Conservation (phyloP, 2,797 vertebrate genomes). For the Gobionotothen gibberifrons region DNA sequence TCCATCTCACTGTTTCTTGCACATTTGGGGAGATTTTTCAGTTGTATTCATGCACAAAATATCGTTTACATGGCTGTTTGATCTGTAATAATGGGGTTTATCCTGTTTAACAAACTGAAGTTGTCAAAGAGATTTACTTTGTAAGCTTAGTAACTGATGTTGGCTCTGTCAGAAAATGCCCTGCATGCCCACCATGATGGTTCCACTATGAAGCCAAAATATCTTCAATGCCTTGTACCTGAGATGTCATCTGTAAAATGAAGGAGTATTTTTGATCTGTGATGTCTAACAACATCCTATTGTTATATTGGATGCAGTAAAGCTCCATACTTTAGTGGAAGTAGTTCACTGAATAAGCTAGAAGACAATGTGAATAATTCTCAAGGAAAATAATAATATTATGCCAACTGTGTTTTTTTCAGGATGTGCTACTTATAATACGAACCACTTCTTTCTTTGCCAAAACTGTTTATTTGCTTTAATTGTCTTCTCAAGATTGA, state of each 20-base stretch:
- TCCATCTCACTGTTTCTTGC: constrained; percentile 6
- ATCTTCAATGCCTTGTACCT: not conserved
- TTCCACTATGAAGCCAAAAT: constrained; percentile 37
- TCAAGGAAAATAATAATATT: not conserved
- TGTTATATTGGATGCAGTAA: not conserved
- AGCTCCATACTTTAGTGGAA: not conserved
- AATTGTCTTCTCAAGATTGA: constrained; percentile 11
- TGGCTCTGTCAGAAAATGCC: not conserved
- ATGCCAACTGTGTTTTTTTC: constrained; percentile 1
- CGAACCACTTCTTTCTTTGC: not conserved
- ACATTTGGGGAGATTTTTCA: constrained; percentile 20
- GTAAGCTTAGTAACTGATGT: not conserved
- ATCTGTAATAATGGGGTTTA: not conserved
- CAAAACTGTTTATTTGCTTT: not conserved
- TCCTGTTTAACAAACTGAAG: not conserved
- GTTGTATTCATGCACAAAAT: constrained; percentile 16
- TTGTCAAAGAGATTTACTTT: not conserved
- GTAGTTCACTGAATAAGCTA: not conserved
- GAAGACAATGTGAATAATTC: not conserved
- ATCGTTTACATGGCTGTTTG: not conserved
- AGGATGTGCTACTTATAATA: not conserved
- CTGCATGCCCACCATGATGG: not conserved
- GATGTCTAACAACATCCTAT: not conserved
- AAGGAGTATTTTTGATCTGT: constrained; percentile 30
- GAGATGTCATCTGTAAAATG: constrained; percentile 13